Percentiles rank a stretch among this genome's conserved stretches.
These are phyloP conservation scores for Drosophila mauritiana DNA, from an alignment of 1,140 invertebrate species.

Conservation along the genomic window DNA sequence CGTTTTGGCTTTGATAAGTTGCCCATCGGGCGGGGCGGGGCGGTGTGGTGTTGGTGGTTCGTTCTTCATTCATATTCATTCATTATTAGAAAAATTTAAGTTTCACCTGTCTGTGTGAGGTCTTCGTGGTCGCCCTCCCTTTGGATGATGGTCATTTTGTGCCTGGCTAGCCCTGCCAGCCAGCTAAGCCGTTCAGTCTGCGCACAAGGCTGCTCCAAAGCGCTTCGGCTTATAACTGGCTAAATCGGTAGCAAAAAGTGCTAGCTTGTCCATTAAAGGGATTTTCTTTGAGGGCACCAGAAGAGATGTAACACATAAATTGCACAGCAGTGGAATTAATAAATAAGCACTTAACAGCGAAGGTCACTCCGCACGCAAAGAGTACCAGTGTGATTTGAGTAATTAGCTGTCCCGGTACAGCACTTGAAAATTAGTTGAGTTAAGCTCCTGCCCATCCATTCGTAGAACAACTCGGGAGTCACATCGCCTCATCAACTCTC, in stretches of 20 bases:
- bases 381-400: constrained; percentile 25
- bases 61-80: constrained; percentile 81
- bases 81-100: constrained; percentile 82
- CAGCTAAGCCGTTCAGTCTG: constrained; percentile 76
- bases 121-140: constrained; percentile 32
- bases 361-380: not conserved
- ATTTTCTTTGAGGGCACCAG: constrained; percentile 6
- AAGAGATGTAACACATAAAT: constrained; percentile 9
- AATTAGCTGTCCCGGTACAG: constrained; percentile 7
- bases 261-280: not conserved
- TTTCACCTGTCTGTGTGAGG: constrained; percentile 25
- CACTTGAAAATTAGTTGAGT: constrained; percentile 2
- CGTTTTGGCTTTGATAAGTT: constrained; percentile 81
- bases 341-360: constrained; percentile 5
- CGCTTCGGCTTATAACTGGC: constrained; percentile 51
- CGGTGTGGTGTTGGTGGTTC: not conserved
- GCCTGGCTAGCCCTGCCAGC: constrained; percentile 43
- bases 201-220: constrained; percentile 71
- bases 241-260: constrained; percentile 16
- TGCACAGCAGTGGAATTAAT: constrained; percentile 6
- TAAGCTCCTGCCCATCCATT: constrained; percentile 25
- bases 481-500: constrained; percentile 82
- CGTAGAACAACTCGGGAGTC: constrained; percentile 73
- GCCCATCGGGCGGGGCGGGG: constrained; percentile 48
- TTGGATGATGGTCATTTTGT: constrained; percentile 64